A percentile compares a stretch with the other conserved stretches of the same genome.
These are phyloP conservation scores for Ictidomys tridecemlineatus DNA, from an alignment of 2,113 vertebrate species.

Conservation along the genomic window DNA sequence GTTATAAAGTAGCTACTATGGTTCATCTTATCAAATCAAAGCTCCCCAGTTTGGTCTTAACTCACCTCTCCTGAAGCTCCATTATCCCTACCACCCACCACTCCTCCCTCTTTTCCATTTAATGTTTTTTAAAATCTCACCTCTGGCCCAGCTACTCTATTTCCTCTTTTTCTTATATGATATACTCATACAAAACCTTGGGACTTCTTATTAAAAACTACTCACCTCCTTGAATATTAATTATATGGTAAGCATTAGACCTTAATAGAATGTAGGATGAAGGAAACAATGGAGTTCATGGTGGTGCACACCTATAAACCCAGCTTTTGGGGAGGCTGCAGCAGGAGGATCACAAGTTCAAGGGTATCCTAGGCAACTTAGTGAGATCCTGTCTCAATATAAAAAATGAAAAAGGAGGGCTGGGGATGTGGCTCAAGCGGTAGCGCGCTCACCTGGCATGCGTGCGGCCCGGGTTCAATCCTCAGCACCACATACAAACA, in stretches of 20 bases:
- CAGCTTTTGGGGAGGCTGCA: too few relatives aligned
- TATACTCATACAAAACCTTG: conserved; percentile 10
- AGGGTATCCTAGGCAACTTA: too few relatives aligned
- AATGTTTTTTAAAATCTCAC: neutral
- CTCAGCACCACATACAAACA: too few relatives aligned
- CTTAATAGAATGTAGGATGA: neutral
- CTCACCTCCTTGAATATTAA: conserved; percentile 2
- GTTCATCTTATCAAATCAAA: conserved; percentile 4
- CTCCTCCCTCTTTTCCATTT: rapidly evolving
- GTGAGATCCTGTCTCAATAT: too few relatives aligned
- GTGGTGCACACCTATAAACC: too few relatives aligned
- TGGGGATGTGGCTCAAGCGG: too few relatives aligned
- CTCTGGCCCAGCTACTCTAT: neutral
- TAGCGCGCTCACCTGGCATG: too few relatives aligned
- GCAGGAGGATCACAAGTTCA: too few relatives aligned
- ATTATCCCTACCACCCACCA: neutral
- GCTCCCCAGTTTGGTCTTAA: neutral
- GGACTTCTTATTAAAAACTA: neutral
- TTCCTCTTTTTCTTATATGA: neutral
- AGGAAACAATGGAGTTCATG: neutral
- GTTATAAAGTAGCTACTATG: neutral
- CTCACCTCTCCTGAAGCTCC: neutral
- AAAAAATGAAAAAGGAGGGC: too few relatives aligned
- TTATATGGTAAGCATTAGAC: neutral
- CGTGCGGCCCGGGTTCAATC: too few relatives aligned